Conservation (phyloP, 2,888 invertebrate genomes). For the Caenorhabditis zanzibari region DNA sequence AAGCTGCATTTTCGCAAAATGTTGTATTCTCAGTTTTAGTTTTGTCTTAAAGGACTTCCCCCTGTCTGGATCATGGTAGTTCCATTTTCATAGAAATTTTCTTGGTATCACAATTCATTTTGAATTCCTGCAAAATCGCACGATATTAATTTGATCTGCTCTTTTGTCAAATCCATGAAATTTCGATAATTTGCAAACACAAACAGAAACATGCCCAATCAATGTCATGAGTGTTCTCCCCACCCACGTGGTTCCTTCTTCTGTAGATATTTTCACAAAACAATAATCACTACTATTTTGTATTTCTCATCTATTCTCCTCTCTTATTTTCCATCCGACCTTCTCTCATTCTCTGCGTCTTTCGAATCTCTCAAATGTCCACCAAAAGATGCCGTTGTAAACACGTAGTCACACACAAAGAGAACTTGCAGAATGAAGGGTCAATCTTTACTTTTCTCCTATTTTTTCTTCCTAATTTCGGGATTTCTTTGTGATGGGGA, state of each 20-base stretch:
- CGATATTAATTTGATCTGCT: neutral
- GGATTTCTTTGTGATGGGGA: constrained; percentile 21
- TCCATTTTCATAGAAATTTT: neutral
- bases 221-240: constrained; percentile 18
- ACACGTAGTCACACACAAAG: constrained; percentile 36
- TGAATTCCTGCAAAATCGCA: too few relatives aligned
- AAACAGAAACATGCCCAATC: neutral
- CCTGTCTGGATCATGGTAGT: too few relatives aligned
- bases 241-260: constrained; percentile 1
- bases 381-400: constrained; percentile 44
- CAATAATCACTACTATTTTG: constrained; percentile 33
- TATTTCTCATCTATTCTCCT: neutral
- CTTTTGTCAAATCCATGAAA: neutral
- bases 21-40: too few relatives aligned
- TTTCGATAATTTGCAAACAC: neutral
- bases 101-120: neutral
- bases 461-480: neutral
- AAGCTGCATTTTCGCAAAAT: too few relatives aligned
- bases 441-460: constrained; percentile 20
- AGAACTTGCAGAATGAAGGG: constrained; percentile 40
- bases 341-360: constrained; percentile 42
- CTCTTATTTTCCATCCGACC: constrained; percentile 22
- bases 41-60: too few relatives aligned
- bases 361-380: neutral
- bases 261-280: constrained; percentile 15